These are phyloP conservation scores for Notocelia uddmanniana DNA, from an alignment of 2,888 invertebrate species.

Conservation along the genomic window DNA sequence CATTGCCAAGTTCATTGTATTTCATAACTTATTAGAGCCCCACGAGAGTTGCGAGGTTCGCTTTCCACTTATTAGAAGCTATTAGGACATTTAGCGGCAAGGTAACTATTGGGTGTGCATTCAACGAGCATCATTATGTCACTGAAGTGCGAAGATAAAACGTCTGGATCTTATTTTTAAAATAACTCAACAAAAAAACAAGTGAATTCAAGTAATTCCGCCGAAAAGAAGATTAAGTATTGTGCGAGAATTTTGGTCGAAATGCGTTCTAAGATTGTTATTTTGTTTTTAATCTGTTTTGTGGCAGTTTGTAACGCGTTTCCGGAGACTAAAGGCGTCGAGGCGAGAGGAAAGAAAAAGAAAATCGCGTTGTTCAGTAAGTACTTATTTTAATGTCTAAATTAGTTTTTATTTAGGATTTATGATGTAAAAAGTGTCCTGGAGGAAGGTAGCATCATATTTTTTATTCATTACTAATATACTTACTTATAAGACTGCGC, in stretches of 20 bases:
- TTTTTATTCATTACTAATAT: background rate
- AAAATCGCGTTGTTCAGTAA: constrained; percentile 75
- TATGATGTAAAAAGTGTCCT: background rate
- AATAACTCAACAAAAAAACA: constrained; percentile 5
- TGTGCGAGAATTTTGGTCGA: constrained; percentile 1
- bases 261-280: constrained; percentile 35
- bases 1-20: constrained; percentile 62
- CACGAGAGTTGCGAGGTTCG: constrained; percentile 32
- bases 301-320: constrained; percentile 56
- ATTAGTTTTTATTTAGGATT: background rate
- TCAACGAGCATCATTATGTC: constrained; percentile 52
- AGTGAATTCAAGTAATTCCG: constrained; percentile 12
- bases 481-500: no score
- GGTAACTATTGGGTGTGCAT: constrained; percentile 40
- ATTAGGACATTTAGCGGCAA: constrained; percentile 37
- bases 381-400: constrained; percentile 48
- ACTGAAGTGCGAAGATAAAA: constrained; percentile 47
- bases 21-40: constrained; percentile 60
- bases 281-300: constrained; percentile 44
- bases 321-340: constrained; percentile 54
- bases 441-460: background rate
- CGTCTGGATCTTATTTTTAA: constrained; percentile 18
- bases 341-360: constrained; percentile 76
- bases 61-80: constrained; percentile 34
- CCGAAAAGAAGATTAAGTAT: constrained; percentile 22